Percentiles rank a stretch among this genome's conserved stretches.
Conservation (phyloP, 2,113 vertebrate genomes). For the Budorcas taxicolor region DNA sequence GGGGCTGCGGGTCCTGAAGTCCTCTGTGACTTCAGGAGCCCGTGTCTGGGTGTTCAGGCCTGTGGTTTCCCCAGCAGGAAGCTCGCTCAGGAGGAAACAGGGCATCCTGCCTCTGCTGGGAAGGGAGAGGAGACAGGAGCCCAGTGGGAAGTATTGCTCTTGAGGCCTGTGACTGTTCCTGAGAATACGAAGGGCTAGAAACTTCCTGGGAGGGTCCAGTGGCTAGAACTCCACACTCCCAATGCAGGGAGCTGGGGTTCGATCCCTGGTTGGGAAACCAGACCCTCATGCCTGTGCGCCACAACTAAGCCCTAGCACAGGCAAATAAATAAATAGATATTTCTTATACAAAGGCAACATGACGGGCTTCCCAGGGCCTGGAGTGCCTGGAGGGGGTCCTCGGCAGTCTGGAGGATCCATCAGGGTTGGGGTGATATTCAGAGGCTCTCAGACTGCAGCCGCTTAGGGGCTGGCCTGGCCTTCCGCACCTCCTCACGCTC, state of each 20-base stretch:
- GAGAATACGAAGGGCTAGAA: no score
- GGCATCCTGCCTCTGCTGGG: not conserved
- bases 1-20: not conserved
- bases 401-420: fast-evolving
- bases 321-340: not conserved
- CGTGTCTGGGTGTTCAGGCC: not conserved
- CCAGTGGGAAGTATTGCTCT: not conserved
- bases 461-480: not conserved
- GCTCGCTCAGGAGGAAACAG: not conserved
- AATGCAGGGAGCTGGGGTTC: not conserved
- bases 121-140: not conserved
- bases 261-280: not conserved
- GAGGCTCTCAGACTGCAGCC: not conserved
- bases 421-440: not conserved
- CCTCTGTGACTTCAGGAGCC: not conserved
- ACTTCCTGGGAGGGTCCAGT: not conserved
- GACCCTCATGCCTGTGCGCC: not conserved
- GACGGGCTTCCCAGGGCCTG: not conserved
- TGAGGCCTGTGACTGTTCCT: not conserved
- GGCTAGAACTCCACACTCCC: not conserved
- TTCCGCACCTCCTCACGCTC: no score
- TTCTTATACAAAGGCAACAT: not conserved
- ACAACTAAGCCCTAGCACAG: not conserved
- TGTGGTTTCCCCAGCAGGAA: not conserved
- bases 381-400: not conserved